phyloP scores from a whole-genome alignment of 2,113 vertebrate species.

The Salvator merianae region DNA sequence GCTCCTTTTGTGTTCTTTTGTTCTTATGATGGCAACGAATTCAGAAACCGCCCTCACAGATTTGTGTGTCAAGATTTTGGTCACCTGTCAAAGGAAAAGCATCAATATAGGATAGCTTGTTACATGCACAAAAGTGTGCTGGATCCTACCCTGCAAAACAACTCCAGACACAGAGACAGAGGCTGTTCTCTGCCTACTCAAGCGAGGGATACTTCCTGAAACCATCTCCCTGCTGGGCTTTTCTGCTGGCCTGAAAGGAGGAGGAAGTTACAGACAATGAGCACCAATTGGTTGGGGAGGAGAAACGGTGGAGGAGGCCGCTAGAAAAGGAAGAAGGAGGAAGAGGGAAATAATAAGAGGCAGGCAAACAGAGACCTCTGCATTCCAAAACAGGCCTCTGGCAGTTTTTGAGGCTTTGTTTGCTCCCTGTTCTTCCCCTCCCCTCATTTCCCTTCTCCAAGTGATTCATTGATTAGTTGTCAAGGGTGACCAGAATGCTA shows the following conservation, averaged over 20 bases:
- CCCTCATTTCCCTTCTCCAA: not conserved
- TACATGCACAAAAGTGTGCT: not conserved
- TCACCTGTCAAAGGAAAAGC: constrained; percentile 5
- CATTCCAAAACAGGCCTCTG: not conserved
- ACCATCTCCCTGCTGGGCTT: constrained; percentile 41
- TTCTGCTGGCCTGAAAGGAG: constrained; percentile 51
- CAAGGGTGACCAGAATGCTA: constrained; percentile 31
- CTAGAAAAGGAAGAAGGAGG: constrained; percentile 5
- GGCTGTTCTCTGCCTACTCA: not conserved
- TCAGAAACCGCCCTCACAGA: not conserved
- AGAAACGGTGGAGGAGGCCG: not conserved
- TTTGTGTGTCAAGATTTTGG: not conserved
- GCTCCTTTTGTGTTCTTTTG: too few species aligned
- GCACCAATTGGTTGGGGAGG: not conserved
- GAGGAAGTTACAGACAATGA: constrained; percentile 55
- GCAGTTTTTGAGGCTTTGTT: constrained; percentile 30
- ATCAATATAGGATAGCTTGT: not conserved
- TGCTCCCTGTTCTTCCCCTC: not conserved
- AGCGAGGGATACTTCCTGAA: constrained; percentile 40
- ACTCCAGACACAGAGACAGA: not conserved
- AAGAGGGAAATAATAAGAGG: constrained; percentile 34
- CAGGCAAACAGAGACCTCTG: not conserved
- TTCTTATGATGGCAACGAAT: too few species aligned
- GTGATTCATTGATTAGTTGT: not conserved
- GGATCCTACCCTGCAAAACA: not conserved